Conservation (phyloP, 2,888 invertebrate genomes). For the Perithous albicinctus region DNA sequence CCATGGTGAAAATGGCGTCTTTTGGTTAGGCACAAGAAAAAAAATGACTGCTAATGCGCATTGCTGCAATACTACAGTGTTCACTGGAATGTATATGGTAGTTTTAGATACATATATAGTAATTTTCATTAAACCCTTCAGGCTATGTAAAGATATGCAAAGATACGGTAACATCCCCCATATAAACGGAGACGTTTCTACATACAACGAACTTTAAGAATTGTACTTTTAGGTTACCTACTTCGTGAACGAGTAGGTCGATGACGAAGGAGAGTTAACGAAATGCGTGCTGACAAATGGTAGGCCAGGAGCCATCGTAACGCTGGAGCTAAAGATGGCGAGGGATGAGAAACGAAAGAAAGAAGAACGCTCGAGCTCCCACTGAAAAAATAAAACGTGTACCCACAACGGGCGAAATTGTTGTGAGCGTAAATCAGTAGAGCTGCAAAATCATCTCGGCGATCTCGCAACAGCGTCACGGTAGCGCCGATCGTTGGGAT, state of each 20-base stretch:
- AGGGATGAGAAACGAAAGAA: constrained; percentile 28
- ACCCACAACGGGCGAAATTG: constrained; percentile 9
- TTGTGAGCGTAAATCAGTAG: constrained; percentile 58
- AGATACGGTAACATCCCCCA: no score
- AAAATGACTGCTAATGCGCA: no score
- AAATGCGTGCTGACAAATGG: constrained; percentile 26
- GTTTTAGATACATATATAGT: no score
- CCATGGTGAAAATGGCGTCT: no score
- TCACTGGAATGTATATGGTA: no score
- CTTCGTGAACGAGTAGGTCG: background rate
- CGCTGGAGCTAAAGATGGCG: constrained; percentile 38
- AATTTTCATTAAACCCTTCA: no score
- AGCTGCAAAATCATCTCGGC: constrained; percentile 27
- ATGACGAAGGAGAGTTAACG: constrained; percentile 15
- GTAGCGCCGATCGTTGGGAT: constrained; percentile 48
- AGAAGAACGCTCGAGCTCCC: constrained; percentile 31
- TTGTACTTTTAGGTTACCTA: background rate
- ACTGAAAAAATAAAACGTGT: constrained; percentile 15
- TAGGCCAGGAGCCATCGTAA: constrained; percentile 27
- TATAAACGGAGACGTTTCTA: background rate
- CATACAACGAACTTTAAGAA: background rate
- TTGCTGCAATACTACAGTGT: no score
- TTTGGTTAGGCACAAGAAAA: no score
- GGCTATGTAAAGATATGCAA: no score
- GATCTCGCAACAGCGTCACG: constrained; percentile 47